These are phyloP conservation scores for Tenebrio molitor DNA, from an alignment of 1,140 invertebrate species.

Conservation along the genomic window DNA sequence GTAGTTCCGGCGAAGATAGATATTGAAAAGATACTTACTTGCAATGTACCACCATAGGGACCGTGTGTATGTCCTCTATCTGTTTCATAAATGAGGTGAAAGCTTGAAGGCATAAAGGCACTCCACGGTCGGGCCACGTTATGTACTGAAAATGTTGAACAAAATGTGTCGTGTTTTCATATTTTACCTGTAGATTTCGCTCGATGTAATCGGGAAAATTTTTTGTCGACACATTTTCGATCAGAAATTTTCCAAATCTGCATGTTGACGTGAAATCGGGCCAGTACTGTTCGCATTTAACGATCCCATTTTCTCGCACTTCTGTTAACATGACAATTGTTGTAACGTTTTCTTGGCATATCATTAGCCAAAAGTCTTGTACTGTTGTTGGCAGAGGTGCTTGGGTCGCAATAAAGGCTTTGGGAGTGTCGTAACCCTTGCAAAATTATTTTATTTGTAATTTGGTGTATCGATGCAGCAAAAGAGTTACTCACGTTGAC, in stretches of 20 bases:
- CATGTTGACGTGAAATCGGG: slow-evolving; percentile 65
- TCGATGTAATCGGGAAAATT: neutral
- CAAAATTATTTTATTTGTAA: slow-evolving; percentile 13
- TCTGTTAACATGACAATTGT: slow-evolving; percentile 76
- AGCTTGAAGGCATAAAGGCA: neutral
- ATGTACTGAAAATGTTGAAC: neutral
- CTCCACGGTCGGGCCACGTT: neutral
- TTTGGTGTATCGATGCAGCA: neutral
- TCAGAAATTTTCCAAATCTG: slow-evolving; percentile 65
- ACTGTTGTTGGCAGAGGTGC: slow-evolving; percentile 80
- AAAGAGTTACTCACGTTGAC: slow-evolving; percentile 44
- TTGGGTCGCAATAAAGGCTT: slow-evolving; percentile 83
- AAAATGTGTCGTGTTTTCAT: neutral
- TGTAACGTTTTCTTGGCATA: slow-evolving; percentile 78
- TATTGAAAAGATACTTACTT: slow-evolving; percentile 1
- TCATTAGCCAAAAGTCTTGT: slow-evolving; percentile 85
- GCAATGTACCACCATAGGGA: slow-evolving; percentile 18
- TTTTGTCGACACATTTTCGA: slow-evolving; percentile 61
- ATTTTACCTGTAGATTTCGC: neutral
- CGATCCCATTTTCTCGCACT: slow-evolving; percentile 60
- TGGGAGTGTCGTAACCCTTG: slow-evolving; percentile 70
- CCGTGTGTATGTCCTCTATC: neutral
- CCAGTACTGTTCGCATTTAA: slow-evolving; percentile 72
- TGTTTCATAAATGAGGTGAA: slow-evolving; percentile 65
- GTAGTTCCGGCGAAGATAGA: too few relatives aligned